These are phyloP conservation scores for Megalops atlanticus DNA, from an alignment of 2,113 vertebrate genomes.

Conservation along the genomic window DNA sequence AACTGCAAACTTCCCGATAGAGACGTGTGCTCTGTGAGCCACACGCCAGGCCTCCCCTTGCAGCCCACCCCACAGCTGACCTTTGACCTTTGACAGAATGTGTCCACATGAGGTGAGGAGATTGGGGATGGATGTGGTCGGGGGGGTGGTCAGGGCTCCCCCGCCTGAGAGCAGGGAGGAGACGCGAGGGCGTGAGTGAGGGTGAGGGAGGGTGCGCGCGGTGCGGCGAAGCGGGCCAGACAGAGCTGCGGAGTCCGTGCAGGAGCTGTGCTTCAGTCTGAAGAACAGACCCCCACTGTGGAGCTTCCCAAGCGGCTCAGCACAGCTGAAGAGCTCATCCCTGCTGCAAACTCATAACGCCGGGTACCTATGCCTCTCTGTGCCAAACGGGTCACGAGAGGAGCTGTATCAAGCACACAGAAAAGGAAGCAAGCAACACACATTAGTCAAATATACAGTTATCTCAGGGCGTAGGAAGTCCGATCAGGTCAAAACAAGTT, in stretches of 20 bases:
- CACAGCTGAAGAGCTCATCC: too few species aligned
- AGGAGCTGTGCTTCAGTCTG: not conserved
- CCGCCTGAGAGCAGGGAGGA: not conserved
- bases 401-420: too few species aligned
- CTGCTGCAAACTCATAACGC: too few species aligned
- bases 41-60: not conserved
- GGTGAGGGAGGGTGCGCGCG: not conserved
- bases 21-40: not conserved
- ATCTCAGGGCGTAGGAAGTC: too few species aligned
- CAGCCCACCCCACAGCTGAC: not conserved
- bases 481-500: too few species aligned
- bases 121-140: not conserved
- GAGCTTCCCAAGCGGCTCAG: too few species aligned
- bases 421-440: too few species aligned
- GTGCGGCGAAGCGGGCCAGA: not conserved
- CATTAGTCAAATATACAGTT: too few species aligned
- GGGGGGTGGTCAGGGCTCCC: not conserved
- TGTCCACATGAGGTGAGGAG: not conserved
- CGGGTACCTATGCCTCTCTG: too few species aligned
- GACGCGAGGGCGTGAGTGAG: not conserved
- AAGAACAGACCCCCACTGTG: not conserved
- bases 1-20: not conserved
- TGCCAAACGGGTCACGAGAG: too few species aligned
- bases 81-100: conserved; percentile 16
- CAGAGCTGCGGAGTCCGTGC: too few species aligned